Evolutionary conservation across 2,888 invertebrate genomes (phyloP).

Genomic region (Notodonta ziczac): DNA sequence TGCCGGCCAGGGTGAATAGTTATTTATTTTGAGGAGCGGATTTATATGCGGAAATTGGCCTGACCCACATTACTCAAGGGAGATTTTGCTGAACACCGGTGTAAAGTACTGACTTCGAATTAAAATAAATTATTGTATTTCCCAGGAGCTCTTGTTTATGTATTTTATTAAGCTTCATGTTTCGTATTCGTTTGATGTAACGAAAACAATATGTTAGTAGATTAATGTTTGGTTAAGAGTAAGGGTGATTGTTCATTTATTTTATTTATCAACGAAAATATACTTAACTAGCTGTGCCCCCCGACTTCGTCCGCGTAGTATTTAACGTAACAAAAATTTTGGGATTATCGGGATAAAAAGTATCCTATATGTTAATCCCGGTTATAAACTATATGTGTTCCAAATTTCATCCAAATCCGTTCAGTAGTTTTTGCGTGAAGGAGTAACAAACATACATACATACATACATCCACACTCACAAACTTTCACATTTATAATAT

Average conservation of each 20-base stretch:
- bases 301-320: no score
- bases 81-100: slow-evolving; percentile 72
- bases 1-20: slow-evolving; percentile 57
- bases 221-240: neutral
- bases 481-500: no score
- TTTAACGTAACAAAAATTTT: no score
- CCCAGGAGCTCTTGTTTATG: slow-evolving; percentile 42
- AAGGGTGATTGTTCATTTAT: neutral
- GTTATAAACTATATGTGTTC: no score
- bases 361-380: no score
- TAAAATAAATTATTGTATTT: slow-evolving; percentile 70
- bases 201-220: neutral
- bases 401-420: no score
- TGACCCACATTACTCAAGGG: slow-evolving; percentile 79
- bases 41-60: slow-evolving; percentile 78
- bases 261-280: neutral
- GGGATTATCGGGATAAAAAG: no score
- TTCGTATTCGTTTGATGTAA: slow-evolving; percentile 5
- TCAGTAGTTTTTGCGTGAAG: no score
- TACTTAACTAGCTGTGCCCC: no score
- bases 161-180: slow-evolving; percentile 12
- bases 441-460: no score
- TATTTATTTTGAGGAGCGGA: slow-evolving; percentile 77
- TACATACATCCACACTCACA: no score
- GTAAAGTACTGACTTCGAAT: slow-evolving; percentile 70